Evolutionary conservation across 2,113 vertebrate genomes (phyloP).

Genomic region (Turnix velox): DNA sequence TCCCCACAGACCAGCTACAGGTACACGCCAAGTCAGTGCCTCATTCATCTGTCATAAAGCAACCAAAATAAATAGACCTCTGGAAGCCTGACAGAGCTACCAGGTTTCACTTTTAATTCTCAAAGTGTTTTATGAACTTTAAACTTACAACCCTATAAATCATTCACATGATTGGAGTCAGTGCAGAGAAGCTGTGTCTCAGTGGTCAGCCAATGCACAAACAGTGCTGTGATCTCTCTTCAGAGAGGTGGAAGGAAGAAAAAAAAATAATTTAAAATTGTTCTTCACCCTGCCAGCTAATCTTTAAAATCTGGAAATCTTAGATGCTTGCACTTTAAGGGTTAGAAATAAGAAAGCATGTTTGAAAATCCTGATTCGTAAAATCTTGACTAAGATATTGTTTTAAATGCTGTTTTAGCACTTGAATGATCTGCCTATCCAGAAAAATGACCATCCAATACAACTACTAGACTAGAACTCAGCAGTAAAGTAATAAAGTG

Average conservation of each 20-base stretch:
- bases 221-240: background rate
- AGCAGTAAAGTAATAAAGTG: background rate
- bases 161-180: background rate
- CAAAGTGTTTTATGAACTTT: background rate
- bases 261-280: background rate
- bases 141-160: background rate
- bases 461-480: background rate
- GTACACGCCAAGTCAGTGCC: background rate
- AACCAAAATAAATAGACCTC: background rate
- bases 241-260: background rate
- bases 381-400: background rate
- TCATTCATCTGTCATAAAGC: background rate
- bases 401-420: background rate
- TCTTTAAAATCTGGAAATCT: slow-evolving; percentile 19
- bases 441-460: background rate
- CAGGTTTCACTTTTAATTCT: background rate
- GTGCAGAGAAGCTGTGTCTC: background rate
- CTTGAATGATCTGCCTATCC: background rate
- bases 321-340: background rate
- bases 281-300: background rate
- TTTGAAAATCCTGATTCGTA: slow-evolving; percentile 20
- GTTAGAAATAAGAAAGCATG: background rate
- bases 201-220: background rate
- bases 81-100: background rate
- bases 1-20: background rate